Percentiles rank a stretch among this genome's conserved stretches.
Evolutionary conservation across 2,113 vertebrate genomes (phyloP).

Genomic region (Sphyrna mokarran): DNA sequence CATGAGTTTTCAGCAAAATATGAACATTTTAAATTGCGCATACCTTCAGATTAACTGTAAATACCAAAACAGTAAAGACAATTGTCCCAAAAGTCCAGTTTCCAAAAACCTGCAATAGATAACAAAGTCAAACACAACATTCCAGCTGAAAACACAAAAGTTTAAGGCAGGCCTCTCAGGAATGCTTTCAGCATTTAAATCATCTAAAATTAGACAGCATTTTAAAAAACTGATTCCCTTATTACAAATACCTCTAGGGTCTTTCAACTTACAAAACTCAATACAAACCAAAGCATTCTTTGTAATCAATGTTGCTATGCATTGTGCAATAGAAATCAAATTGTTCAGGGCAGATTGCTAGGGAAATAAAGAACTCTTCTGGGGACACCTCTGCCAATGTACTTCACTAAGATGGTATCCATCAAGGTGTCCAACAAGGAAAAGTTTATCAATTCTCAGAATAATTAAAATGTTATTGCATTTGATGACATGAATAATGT

Average conservation of each 20-base stretch:
- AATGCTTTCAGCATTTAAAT: neutral
- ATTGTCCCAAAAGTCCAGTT: conserved; percentile 95
- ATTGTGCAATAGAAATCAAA: neutral
- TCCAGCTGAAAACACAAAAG: conserved; percentile 48
- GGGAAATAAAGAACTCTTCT: neutral
- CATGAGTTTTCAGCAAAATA: neutral
- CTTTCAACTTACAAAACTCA: neutral
- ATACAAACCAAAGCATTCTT: neutral
- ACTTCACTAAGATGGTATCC: neutral
- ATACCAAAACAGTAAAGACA: conserved; percentile 88
- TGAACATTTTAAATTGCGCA: conserved; percentile 38
- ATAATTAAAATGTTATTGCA: neutral
- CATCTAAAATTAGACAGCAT: neutral
- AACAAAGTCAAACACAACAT: conserved; percentile 39
- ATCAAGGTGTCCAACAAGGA: neutral
- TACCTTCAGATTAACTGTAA: conserved; percentile 96
- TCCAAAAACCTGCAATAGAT: conserved; percentile 79
- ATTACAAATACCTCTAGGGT: neutral
- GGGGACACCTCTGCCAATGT: neutral
- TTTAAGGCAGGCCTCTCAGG: conserved; percentile 12
- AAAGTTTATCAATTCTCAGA: neutral
- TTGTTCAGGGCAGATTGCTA: neutral
- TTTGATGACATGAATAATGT: neutral
- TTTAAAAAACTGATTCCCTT: neutral
- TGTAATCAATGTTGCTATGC: neutral